Evolutionary conservation across 1,140 invertebrate genomes (phyloP), one percentile per base, ranked within the genome.

Genomic region (Cyclina sinensis): DNA sequence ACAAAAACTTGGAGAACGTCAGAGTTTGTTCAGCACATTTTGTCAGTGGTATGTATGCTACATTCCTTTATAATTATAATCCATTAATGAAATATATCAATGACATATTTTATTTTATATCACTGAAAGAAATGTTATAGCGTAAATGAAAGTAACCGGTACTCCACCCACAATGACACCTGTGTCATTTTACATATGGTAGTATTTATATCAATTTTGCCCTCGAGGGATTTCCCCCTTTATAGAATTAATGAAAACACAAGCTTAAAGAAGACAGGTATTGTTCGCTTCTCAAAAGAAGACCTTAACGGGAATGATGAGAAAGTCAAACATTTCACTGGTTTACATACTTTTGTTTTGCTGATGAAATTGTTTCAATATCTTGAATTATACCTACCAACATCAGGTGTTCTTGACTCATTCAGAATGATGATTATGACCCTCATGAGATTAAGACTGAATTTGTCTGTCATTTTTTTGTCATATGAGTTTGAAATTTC

Each of bases 361-460:
- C 73, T 37, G 30, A 76, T 39, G 73, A 76, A 18, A 80, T 46
- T 80, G 51, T 51, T 80, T 27, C 37, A 54, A 46, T 54, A 80
- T 46, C 24, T 80, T 27, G 78, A 80, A 54, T n/a, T 27, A 11
- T 54, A 51, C 30, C 46, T 80, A 24, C 73, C 32, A 43, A 35
- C 30, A n/a, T 37, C 39, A 43, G 73, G 24, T 39, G 73, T 76
- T 12, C 39, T 76, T 32, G 73, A 76, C 73, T 24, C 32, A 43
- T 76, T 76, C 39, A 76, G 73, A 76, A 37, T 32, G 30, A 32
- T 76, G 39, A 43, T 76, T 76, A n/a, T 76, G n/a, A 76, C 78
- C 24, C 51, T 80, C 43, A 80, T 80, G 78, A 32, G 73, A 43
- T 43, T 76, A 76, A 76, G 73, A 76, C 73, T 76, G 16, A 76